These are phyloP conservation scores for Griposia aprilina DNA, from an alignment of 2,888 invertebrate species.

Conservation along the genomic window DNA sequence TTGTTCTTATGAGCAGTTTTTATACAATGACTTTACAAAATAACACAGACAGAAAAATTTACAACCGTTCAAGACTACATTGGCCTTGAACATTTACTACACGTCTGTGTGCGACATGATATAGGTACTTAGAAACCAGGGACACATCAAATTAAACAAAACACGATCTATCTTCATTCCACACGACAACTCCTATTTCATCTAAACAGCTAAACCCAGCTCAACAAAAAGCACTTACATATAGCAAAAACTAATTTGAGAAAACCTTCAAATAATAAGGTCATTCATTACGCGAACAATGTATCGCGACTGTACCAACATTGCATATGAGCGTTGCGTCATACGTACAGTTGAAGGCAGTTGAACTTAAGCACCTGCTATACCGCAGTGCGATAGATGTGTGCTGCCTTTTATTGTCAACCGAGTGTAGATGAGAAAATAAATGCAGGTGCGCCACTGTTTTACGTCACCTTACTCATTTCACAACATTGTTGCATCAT, in stretches of 20 bases:
- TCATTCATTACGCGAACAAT: conserved; percentile 80
- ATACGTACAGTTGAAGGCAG: conserved; percentile 69
- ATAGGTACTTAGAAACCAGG: conserved; percentile 1
- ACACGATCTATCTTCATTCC: conserved; percentile 13
- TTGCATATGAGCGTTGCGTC: conserved; percentile 76
- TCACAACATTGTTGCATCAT: conserved; percentile 28
- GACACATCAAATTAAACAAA: conserved; percentile 32
- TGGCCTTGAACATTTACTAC: background rate
- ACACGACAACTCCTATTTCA: conserved; percentile 27
- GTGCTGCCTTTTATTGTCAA: conserved; percentile 19
- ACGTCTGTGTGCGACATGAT: conserved; percentile 4
- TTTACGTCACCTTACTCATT: conserved; percentile 20
- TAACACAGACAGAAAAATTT: conserved; percentile 4
- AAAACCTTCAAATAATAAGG: conserved; percentile 80
- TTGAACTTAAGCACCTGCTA: conserved; percentile 49
- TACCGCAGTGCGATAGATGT: conserved; percentile 48
- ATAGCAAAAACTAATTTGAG: conserved; percentile 69
- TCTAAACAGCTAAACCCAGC: conserved; percentile 19
- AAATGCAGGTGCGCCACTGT: conserved; percentile 31
- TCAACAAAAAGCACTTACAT: conserved; percentile 25
- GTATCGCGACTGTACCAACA: conserved; percentile 70
- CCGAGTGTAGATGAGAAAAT: conserved; percentile 23
- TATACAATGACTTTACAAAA: background rate
- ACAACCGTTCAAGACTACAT: background rate
- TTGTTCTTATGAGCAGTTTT: background rate